Evolutionary conservation across 2,113 vertebrate species (phyloP).

Genomic region (Grammomys surdaster): DNA sequence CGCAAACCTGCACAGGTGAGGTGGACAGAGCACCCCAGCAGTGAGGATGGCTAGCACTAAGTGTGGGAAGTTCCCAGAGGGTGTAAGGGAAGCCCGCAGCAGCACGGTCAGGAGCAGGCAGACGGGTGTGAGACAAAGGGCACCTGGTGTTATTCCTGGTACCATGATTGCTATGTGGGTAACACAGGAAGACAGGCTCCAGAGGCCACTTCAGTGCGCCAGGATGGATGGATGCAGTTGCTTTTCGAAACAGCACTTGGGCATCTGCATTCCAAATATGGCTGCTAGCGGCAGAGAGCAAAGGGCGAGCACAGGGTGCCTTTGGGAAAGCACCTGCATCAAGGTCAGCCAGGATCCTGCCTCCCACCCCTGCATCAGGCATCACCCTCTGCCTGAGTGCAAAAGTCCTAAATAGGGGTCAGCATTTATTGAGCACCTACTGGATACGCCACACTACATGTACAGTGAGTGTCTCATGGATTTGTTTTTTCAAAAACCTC

Average conservation of each 20-base stretch:
- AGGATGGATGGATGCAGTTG: not conserved
- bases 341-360: not conserved
- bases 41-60: not conserved
- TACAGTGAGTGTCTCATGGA: not conserved
- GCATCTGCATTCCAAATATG: not conserved
- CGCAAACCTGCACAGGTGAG: not conserved
- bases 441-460: not conserved
- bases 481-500: not conserved
- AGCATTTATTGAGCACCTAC: not conserved
- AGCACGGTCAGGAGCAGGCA: not conserved
- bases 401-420: not conserved
- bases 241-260: fast-evolving
- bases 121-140: not conserved
- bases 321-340: too few relatives aligned
- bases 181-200: not conserved
- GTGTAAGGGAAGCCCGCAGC: not conserved
- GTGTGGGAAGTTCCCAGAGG: not conserved
- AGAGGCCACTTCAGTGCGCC: not conserved
- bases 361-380: not conserved
- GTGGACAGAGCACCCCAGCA: not conserved
- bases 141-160: not conserved
- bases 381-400: not conserved
- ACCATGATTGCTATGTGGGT: not conserved
- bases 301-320: not conserved
- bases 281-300: not conserved